Evolutionary conservation across 1,140 invertebrate species (phyloP).

Genomic region (Lepidurus arcticus): DNA sequence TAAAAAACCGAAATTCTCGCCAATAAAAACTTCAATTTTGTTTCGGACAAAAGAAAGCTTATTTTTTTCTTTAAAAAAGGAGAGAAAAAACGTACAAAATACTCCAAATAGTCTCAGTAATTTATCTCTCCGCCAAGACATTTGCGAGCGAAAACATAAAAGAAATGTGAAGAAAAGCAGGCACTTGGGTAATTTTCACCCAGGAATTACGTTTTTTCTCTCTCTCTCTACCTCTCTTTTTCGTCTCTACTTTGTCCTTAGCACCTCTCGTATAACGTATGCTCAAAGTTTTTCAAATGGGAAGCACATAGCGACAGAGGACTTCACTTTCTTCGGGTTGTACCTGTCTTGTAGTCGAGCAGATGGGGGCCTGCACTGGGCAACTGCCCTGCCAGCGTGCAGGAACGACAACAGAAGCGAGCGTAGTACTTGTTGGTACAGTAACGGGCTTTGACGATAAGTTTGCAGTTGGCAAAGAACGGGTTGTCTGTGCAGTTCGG

Average conservation of each 20-base stretch:
- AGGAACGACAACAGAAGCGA: conserved; percentile 87
- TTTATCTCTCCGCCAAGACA: not conserved
- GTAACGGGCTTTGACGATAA: conserved; percentile 74
- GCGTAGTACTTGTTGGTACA: conserved; percentile 83
- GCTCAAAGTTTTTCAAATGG: conserved; percentile 8
- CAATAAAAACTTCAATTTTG: not conserved
- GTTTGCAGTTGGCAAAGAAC: conserved; percentile 79
- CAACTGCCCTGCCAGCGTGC: conserved; percentile 72
- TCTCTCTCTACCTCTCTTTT: not conserved
- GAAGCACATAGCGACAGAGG: conserved; percentile 20
- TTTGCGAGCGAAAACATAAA: conserved; percentile 8
- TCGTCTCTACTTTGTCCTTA: not conserved
- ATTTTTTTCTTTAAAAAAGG: not conserved
- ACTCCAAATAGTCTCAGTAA: not conserved
- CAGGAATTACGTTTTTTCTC: not conserved
- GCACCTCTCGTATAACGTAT: conserved; percentile 15
- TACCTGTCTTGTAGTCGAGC: conserved; percentile 39
- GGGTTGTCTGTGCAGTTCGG: conserved; percentile 75
- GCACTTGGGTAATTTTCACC: conserved; percentile 3
- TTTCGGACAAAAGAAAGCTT: too few relatives aligned
- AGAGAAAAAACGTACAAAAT: not conserved
- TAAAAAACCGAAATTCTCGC: not conserved
- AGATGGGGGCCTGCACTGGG: conserved; percentile 46
- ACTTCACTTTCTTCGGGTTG: conserved; percentile 22
- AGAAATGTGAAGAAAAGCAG: not conserved